Base-by-base conservation (phyloP, 1,140 invertebrate species). In the Drosophila orosa region DNA sequence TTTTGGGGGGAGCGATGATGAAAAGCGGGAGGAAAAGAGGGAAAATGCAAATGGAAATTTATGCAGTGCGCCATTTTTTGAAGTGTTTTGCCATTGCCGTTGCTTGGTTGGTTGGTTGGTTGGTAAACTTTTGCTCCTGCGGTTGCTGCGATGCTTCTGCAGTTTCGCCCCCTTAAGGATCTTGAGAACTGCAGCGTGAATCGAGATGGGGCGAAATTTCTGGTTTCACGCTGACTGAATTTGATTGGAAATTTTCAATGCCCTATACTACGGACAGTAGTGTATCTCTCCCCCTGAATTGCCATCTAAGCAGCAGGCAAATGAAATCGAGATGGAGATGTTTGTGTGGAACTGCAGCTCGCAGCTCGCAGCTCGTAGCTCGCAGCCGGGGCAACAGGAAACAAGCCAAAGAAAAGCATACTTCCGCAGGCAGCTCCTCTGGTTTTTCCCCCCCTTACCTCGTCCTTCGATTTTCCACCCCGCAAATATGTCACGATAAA, bases 201-300 rank as follows among this genome's bases (percentile, higher is more conserved):
- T 45, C 56, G 74, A 69, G 80, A 72, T 83, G 61, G 82, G 82
- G 73, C 48, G 69, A 78, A 74, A 86, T 86, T 85, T 85, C 78
- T 85, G 81, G 81, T 85, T 85, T 85, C 82, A 85, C 82, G 81
- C 81, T 85, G 74, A 74, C 78, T 85, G 81, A 81, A 66, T 85
- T 85, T 85, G 81, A 85, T 85, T 85, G 81, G 78, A 85, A 85
- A 85, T 81, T 78, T 82, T 68, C 68, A 71, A 71, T 72, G 66
- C 66, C 62, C 45, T 48, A 2, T 40, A 40, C 60, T 66, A 33
- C 45, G 65, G 61, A 66, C 66, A 69, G 66, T 68, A 19, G 56
- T 19, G 39, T 33, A 35, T 52, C 29, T 12, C 5, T 3, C 1
- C 22, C 1, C 3, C 13, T 17, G 48, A 40, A 37, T 27, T 29